Evolutionary conservation across 2,888 invertebrate genomes (phyloP).

Genomic region (Teleiodes luculella): DNA sequence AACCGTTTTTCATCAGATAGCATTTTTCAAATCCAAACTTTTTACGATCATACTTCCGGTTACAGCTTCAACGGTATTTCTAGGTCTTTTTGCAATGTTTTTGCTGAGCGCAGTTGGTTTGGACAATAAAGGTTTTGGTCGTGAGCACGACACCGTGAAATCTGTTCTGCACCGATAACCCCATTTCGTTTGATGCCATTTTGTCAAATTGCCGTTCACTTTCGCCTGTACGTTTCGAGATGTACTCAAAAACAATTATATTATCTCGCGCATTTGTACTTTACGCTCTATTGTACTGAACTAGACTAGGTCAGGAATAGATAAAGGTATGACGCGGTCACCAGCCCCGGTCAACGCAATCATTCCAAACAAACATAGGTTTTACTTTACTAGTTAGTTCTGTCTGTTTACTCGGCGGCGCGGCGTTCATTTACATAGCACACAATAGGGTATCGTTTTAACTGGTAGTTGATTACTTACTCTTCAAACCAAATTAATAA

Average conservation of each 20-base stretch:
- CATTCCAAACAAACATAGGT: background rate
- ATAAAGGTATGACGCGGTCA: background rate
- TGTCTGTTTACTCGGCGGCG: too few species aligned
- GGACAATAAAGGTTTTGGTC: conserved; percentile 34
- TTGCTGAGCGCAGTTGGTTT: conserved; percentile 21
- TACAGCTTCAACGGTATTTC: background rate
- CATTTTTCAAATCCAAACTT: conserved; percentile 1
- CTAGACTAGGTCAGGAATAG: background rate
- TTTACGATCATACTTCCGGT: background rate
- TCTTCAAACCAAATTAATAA: too few species aligned
- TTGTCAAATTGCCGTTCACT: background rate
- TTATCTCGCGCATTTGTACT: too few species aligned
- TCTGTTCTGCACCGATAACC: conserved; percentile 18
- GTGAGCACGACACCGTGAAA: conserved; percentile 43
- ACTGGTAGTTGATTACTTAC: too few species aligned
- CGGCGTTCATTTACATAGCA: too few species aligned
- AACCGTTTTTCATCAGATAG: background rate
- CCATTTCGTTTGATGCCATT: background rate
- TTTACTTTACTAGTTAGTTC: too few species aligned
- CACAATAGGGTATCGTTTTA: too few species aligned
- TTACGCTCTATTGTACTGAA: background rate
- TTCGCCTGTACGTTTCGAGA: too few species aligned
- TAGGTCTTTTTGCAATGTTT: conserved; percentile 11
- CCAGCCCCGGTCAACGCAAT: background rate
- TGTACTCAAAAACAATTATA: too few species aligned